Evolutionary conservation across 2,113 vertebrate genomes (phyloP).

Genomic region (Scomber colias): DNA sequence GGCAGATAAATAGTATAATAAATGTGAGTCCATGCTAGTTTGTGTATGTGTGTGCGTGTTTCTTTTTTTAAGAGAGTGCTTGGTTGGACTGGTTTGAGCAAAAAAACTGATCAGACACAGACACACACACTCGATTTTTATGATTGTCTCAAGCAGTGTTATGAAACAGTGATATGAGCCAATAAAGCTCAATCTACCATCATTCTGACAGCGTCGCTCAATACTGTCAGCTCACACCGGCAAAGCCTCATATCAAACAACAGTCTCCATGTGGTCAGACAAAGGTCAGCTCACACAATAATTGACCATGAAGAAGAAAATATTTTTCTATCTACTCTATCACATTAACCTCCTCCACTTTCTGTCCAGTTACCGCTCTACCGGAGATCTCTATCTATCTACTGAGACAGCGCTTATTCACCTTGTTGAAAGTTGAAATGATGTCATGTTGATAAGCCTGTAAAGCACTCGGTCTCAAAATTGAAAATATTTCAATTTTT

Average conservation of each 20-base stretch:
- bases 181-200: background rate
- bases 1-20: slow-evolving; percentile 5
- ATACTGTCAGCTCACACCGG: background rate
- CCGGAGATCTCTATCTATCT: background rate
- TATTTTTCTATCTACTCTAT: slow-evolving; percentile 2
- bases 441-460: background rate
- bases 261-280: background rate
- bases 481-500: background rate
- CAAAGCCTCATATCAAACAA: slow-evolving; percentile 12
- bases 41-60: background rate
- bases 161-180: slow-evolving; percentile 3
- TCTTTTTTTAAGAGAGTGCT: background rate
- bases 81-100: background rate
- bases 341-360: background rate
- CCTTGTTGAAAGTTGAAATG: background rate
- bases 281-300: slow-evolving; percentile 51
- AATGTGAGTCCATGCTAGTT: background rate
- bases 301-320: slow-evolving; percentile 13
- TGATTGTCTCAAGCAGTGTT: background rate
- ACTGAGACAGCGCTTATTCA: background rate
- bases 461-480: background rate
- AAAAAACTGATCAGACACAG: background rate
- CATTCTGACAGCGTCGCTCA: slow-evolving; percentile 19
- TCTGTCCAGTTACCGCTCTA: background rate
- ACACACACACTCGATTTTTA: background rate